phyloP scores from a whole-genome alignment of 2,888 invertebrate genomes.

The Napeogenes sylphis region DNA sequence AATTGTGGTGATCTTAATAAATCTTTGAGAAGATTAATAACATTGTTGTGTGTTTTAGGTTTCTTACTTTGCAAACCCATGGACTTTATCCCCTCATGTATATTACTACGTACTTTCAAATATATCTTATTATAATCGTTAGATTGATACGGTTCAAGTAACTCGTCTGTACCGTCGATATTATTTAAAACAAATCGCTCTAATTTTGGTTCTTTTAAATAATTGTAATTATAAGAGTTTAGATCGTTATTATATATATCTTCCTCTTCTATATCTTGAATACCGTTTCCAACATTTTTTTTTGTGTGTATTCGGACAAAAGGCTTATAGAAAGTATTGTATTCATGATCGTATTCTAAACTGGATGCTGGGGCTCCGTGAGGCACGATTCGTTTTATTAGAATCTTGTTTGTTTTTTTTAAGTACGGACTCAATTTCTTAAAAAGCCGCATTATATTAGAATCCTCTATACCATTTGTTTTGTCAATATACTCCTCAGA shows the following conservation, averaged over 20 bases:
- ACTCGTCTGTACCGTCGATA: neutral
- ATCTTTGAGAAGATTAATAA: constrained; percentile 18
- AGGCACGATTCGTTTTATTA: constrained; percentile 29
- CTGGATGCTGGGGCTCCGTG: constrained; percentile 21
- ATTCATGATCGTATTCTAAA: constrained; percentile 27
- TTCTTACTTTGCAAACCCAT: constrained; percentile 13
- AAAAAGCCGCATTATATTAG: neutral
- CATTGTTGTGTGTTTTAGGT: constrained; percentile 17
- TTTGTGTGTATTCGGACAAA: constrained; percentile 28
- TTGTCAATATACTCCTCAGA: neutral
- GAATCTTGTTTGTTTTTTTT: constrained; percentile 13
- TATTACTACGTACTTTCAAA: constrained; percentile 6
- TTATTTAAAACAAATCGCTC: neutral
- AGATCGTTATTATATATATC: neutral
- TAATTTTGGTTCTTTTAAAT: neutral
- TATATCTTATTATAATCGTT: constrained; percentile 5
- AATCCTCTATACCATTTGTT: neutral
- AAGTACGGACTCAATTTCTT: neutral
- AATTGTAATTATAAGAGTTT: neutral
- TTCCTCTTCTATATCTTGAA: constrained; percentile 4
- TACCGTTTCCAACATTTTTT: constrained; percentile 13
- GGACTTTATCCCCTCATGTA: constrained; percentile 10
- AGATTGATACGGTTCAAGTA: neutral
- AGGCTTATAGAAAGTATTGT: constrained; percentile 28
- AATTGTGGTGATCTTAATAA: constrained; percentile 16